Conservation (phyloP, 2,113 vertebrate species). For the Paratilapia polleni region DNA sequence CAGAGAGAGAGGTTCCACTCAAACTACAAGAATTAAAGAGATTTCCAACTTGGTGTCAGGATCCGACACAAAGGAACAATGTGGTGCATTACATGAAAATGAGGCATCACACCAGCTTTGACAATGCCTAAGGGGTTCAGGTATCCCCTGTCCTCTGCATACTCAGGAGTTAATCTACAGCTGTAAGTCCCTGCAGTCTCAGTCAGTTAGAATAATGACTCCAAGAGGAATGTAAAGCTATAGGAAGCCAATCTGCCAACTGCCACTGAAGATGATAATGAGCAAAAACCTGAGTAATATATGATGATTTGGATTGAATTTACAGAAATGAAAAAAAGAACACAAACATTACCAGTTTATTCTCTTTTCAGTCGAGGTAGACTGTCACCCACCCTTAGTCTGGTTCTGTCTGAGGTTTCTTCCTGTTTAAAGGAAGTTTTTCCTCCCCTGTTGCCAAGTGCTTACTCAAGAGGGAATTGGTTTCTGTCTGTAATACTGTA, state of each 20-base stretch:
- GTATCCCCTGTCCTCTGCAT: neutral
- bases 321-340: neutral
- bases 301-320: neutral
- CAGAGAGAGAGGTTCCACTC: slow-evolving; percentile 16
- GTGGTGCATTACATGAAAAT: slow-evolving; percentile 48
- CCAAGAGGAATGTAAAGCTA: neutral
- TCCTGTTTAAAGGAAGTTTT: neutral
- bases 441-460: neutral
- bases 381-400: neutral
- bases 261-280: neutral
- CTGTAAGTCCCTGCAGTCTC: neutral
- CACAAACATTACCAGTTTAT: neutral
- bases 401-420: no score
- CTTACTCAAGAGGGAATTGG: neutral
- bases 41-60: slow-evolving; percentile 36
- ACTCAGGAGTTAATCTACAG: neutral
- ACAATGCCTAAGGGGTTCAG: slow-evolving; percentile 19
- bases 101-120: slow-evolving; percentile 11
- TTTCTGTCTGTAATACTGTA: neutral
- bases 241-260: neutral
- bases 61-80: slow-evolving; percentile 14
- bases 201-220: neutral
- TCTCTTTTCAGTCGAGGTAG: neutral
- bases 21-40: slow-evolving; percentile 41
- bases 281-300: neutral